Conservation (phyloP, 2,797 vertebrate species). For the Sparus aurata region DNA sequence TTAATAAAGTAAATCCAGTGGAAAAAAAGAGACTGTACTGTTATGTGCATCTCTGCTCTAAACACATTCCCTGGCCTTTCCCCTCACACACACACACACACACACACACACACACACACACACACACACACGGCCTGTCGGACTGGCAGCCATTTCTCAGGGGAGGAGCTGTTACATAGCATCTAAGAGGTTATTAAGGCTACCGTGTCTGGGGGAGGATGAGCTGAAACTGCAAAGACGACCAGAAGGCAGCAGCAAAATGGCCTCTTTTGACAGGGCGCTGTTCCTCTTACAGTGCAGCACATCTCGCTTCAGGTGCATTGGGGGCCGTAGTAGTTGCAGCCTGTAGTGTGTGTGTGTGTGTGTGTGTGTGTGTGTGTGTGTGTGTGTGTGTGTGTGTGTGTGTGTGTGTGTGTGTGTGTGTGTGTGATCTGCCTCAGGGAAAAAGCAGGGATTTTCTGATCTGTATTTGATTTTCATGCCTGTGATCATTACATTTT, state of each 20-base stretch:
- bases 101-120: neutral
- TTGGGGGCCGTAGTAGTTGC: slow-evolving; percentile 36
- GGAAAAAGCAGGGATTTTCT: slow-evolving; percentile 38
- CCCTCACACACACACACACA: slow-evolving; percentile 11
- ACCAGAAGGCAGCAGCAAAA: slow-evolving; percentile 64
- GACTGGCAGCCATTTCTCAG: slow-evolving; percentile 51
- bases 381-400: slow-evolving; percentile 1
- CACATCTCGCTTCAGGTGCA: slow-evolving; percentile 49
- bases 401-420: slow-evolving; percentile 14
- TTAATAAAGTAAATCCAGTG: neutral
- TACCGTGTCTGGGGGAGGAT: slow-evolving; percentile 54
- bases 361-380: slow-evolving; percentile 3
- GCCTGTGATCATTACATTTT: slow-evolving; percentile 69
- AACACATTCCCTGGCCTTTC: slow-evolving; percentile 37
- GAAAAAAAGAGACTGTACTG: neutral
- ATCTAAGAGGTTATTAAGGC: slow-evolving; percentile 71
- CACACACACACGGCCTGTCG: neutral
- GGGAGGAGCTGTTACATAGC: slow-evolving; percentile 68
- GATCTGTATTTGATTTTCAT: slow-evolving; percentile 61
- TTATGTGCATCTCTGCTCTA: slow-evolving; percentile 30
- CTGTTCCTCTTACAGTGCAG: slow-evolving; percentile 30
- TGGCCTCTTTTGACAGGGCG: slow-evolving; percentile 44
- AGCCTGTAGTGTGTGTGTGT: slow-evolving; percentile 24
- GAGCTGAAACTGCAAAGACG: slow-evolving; percentile 63
- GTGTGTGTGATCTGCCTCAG: slow-evolving; percentile 21